Evolutionary conservation across 2,888 invertebrate species (phyloP), one percentile per base, ranked within the genome.

Genomic region (Calliopum simillimum): DNA sequence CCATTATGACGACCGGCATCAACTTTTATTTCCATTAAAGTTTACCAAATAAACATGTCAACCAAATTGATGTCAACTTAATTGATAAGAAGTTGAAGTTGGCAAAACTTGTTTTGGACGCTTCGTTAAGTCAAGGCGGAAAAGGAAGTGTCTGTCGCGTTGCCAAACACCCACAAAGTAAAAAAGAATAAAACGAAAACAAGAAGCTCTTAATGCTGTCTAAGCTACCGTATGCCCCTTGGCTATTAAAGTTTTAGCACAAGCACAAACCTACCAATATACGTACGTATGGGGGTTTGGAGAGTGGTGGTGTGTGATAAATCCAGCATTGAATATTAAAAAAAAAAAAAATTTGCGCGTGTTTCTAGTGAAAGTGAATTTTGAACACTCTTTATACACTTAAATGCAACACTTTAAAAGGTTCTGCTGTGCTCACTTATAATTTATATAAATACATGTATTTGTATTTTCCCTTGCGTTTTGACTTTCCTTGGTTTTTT

Each of bases 51-150:
- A 41, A 59, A 59, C 43, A 44, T 33, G 44, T 43, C 41, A 59
- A 59, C 53, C 12, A 59, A 59, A 59, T 23, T 43, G 13, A 41
- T 59, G 19, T 43, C 21, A 43, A 59, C 8, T 41, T 41, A 59
- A 59, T 44, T 59, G 59, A 41, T n/a, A 59, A 58, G 41, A 59
- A 59, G 41, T 43, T 58, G 19, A 12, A 12, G 53, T 23, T 53
- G 33, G 33, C 53, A 21, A 53, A 53, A 53, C 23, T 23, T 53
- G 53, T 53, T 53, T 1, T 33, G 33, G 8, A 33, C 33, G 53
- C 53, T 53, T 5, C 53, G 21, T 53, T 53, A 53, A 53, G 53
- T 13, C 53, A 11, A 19, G 21, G 53, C 11, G 25, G 16, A 43
- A 44, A 43, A 6, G 53, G n/a, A 53, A 16, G 8, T 12, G 23